These are phyloP conservation scores for Rhinichthys klamathensis DNA, from an alignment of 2,113 vertebrate species.

Conservation along the genomic window DNA sequence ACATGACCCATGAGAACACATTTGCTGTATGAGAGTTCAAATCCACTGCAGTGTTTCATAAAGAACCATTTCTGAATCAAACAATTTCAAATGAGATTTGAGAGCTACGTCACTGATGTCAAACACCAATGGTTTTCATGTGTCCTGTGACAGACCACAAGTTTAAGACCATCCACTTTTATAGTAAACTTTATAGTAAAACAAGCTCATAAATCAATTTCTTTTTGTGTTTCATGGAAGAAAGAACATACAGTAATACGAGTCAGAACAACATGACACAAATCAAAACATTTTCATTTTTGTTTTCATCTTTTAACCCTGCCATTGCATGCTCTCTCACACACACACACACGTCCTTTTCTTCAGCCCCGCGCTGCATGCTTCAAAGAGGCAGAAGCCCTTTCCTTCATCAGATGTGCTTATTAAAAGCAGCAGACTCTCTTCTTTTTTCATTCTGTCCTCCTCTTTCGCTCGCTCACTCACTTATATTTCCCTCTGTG, in stretches of 20 bases:
- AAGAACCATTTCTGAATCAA: background rate
- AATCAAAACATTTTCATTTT: background rate
- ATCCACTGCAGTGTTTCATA: background rate
- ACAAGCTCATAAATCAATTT: background rate
- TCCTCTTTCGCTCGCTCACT: conserved; percentile 27
- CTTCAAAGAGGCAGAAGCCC: conserved; percentile 52
- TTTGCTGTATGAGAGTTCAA: background rate
- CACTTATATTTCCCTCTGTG: conserved; percentile 39
- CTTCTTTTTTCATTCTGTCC: conserved; percentile 55
- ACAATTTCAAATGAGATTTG: background rate
- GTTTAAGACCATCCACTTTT: background rate
- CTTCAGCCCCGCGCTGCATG: conserved; percentile 26
- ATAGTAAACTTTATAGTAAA: background rate
- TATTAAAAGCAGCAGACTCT: conserved; percentile 59
- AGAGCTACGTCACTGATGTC: background rate
- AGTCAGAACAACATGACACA: background rate
- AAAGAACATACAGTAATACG: background rate
- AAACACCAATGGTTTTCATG: background rate
- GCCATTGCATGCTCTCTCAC: conserved; percentile 26
- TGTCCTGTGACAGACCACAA: background rate
- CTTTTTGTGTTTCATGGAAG: background rate
- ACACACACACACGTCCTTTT: conserved; percentile 8
- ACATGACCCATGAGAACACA: background rate
- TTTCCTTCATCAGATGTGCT: conserved; percentile 51
- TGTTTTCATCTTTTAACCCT: conserved; percentile 20